A percentile compares a stretch with the other conserved stretches of the same genome.
phyloP scores from a whole-genome alignment of 2,113 vertebrate species.

The Pelecanus crispus region DNA sequence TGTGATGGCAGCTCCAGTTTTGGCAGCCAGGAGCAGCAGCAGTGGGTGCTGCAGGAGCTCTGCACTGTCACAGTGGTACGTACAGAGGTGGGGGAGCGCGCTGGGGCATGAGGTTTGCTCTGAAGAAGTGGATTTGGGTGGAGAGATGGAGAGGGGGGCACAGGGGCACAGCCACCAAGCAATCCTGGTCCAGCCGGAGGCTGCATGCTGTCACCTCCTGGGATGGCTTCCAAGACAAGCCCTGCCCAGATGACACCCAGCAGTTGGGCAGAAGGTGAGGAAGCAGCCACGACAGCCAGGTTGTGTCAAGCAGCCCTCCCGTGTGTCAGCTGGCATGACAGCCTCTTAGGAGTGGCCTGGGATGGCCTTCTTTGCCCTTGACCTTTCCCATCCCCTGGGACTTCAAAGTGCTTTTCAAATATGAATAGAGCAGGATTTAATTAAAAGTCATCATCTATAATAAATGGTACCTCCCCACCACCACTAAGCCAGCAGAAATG shows the following conservation, averaged over 20 bases:
- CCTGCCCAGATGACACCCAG: background rate
- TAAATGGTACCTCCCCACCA: background rate
- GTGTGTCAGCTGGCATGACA: accelerated
- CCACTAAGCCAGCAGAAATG: background rate
- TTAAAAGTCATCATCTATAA: background rate
- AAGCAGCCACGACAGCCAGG: background rate
- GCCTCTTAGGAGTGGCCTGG: background rate
- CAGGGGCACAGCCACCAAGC: background rate
- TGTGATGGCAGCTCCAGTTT: slow-evolving; percentile 75
- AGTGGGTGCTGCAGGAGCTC: slow-evolving; percentile 76
- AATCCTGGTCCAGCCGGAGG: background rate
- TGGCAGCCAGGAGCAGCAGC: slow-evolving; percentile 68
- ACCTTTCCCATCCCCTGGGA: background rate
- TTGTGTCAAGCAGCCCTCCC: background rate
- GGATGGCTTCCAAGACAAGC: background rate
- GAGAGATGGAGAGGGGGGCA: background rate
- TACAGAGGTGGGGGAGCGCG: background rate
- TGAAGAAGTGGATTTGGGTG: background rate
- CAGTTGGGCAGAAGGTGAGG: background rate
- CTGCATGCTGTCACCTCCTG: background rate
- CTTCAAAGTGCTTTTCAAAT: slow-evolving; percentile 23
- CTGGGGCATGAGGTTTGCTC: background rate
- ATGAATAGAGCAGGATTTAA: slow-evolving; percentile 17
- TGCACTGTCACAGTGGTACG: slow-evolving; percentile 81
- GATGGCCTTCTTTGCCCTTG: background rate